Evolutionary conservation across 1,140 invertebrate species (phyloP), one percentile per base, ranked within the genome.

Genomic region (Phortica variegata): DNA sequence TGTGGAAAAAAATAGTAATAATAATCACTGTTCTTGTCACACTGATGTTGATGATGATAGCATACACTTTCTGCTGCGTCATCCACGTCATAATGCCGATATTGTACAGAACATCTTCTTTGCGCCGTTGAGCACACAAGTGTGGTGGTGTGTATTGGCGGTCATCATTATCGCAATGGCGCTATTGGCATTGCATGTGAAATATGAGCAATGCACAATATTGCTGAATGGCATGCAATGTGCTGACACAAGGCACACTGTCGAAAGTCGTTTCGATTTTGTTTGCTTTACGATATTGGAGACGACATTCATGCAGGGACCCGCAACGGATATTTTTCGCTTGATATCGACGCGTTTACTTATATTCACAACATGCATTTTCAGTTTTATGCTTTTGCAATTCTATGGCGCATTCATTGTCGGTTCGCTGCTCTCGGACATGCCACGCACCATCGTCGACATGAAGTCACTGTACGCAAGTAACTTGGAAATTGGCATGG

Each of bases 351-450:
- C 65, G 6, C 58, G 76, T 7, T 47, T 79, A 1, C 77, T 80
- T 9, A 53, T 83, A 8, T 44, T 59, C 17, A 75, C 77, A 1
- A 66, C 81, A 10, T 79, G 83, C 29, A 17, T 83, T 0, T 83
- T 83, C 69, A 79, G 79, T 15, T 61, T 82, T 37, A 55, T 84
- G 32, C 50, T 83, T 10, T 81, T 78, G 71, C 82, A 84, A 56
- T 85, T 84, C 54, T 86, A 85, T 66, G 82, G 81, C 0, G 84
- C 83, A 3, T 83, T 77, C 57, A 82, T 86, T 50, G 84, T 86
- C 2, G 82, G 83, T 7, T 82, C 79, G 2, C 63, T 86, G n/a
- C 65, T 86, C 5, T 79, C 82, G n/a, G 77, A 81, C 21, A 77
- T 79, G 23, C 77, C 79, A 4, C 74, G 74, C 23, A 80, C 76